These are phyloP conservation scores for Elephas maximus DNA, from an alignment of 2,113 vertebrate genomes.

Conservation along the genomic window DNA sequence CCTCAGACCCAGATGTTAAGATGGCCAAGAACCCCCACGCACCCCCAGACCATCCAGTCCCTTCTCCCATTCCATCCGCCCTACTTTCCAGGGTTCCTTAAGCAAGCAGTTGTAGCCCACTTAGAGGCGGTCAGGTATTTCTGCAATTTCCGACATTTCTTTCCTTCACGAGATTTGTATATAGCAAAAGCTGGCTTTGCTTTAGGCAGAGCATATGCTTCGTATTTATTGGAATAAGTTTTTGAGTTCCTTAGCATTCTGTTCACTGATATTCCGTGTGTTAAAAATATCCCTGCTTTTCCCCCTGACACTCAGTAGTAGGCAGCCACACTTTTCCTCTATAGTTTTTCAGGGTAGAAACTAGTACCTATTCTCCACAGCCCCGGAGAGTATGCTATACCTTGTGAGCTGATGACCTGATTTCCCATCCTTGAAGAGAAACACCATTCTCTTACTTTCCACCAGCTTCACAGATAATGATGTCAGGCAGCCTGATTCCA, in stretches of 20 bases:
- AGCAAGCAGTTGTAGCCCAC: conserved; percentile 56
- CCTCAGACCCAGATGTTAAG: not conserved
- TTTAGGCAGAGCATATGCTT: conserved; percentile 83
- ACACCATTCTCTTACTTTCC: conserved; percentile 56
- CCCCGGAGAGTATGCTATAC: conserved; percentile 62
- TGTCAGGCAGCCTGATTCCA: not conserved
- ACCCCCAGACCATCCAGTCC: too few relatives aligned
- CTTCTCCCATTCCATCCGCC: not conserved
- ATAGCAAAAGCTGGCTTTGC: conserved; percentile 78
- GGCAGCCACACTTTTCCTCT: conserved; percentile 81
- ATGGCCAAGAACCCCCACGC: not conserved
- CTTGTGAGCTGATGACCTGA: conserved; percentile 73
- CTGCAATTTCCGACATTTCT: conserved; percentile 73
- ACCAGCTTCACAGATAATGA: not conserved
- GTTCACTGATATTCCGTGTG: conserved; percentile 84
- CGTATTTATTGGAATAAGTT: conserved; percentile 83
- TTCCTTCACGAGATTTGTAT: conserved; percentile 80
- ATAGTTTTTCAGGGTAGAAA: conserved; percentile 76
- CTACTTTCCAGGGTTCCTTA: not conserved
- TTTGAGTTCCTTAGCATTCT: conserved; percentile 84
- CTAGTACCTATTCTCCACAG: conserved; percentile 65
- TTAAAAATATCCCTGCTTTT: conserved; percentile 83
- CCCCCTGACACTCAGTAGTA: conserved; percentile 78
- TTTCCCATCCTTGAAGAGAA: conserved; percentile 65
- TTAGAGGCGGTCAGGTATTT: conserved; percentile 63